Evolutionary conservation across 2,888 invertebrate species (phyloP), one percentile per base, ranked within the genome.

Genomic region (Cephonodes hylas): DNA sequence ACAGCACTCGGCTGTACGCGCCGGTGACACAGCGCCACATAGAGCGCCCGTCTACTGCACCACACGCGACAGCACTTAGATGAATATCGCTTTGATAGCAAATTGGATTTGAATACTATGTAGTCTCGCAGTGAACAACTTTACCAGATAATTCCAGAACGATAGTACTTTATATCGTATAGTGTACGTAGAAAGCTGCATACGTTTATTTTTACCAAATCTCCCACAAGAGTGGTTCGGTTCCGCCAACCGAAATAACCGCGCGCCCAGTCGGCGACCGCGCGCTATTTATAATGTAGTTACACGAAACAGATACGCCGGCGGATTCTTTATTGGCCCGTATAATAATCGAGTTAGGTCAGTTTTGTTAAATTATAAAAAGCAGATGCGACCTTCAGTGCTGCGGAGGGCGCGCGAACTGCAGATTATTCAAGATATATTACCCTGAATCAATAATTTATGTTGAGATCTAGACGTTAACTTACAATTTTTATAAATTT

Each of bases 161-260:
- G 31, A 20, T 31, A 53, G 27, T 31, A 53, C 53, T 31, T n/a
- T n/a, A n/a, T n/a, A 53, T 53, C 27, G 15, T 48, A 31, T 7
- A 0, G 18, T 53, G 10, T 27, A 18, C 31, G 18, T 53, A 53
- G 53, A 48, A 57, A 34, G 46, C 45, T 38, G 58, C 25, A 46
- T 18, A 58, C 23, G 46, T 61, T 58, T 61, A 61, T 58, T 61
- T 61, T 58, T 58, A 58, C 27, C 46, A 57, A 46, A 61, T 46
- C 45, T 25, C 56, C 27, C 44, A 46, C 46, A 46, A 27, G 31
- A 58, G 57, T 27, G 58, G 56, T 58, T 58, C 13, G 53, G 59
- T 59, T 60, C 59, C 45, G 56, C 38, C 57, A 38, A 42, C 60
- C 38, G 42, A 63, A 63, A 63, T 63, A 63, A 38, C 63, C 46